Conservation (phyloP, 2,113 vertebrate genomes). For the Cheirogaleus medius region DNA sequence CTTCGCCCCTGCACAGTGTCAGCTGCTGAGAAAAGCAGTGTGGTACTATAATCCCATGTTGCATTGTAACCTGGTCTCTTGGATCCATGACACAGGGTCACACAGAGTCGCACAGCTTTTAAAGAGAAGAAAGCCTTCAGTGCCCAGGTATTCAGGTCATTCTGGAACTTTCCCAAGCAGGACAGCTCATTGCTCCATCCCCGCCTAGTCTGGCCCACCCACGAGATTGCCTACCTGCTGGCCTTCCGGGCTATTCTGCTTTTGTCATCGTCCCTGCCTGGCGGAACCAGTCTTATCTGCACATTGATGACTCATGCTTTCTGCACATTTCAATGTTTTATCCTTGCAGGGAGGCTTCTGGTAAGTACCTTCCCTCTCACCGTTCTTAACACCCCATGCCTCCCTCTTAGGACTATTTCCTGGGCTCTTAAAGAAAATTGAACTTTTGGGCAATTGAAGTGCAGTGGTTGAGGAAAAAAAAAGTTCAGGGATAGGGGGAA, state of each 20-base stretch:
- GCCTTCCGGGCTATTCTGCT: neutral
- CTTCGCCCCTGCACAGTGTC: neutral
- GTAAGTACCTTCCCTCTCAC: constrained; percentile 58
- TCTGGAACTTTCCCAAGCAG: constrained; percentile 9
- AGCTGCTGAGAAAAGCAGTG: neutral
- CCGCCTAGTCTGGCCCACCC: neutral
- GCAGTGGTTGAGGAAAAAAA: neutral
- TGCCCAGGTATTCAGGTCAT: neutral
- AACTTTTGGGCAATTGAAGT: constrained; percentile 57
- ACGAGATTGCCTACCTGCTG: neutral
- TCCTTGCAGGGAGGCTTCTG: constrained; percentile 54
- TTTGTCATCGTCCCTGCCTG: constrained; percentile 6
- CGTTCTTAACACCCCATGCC: constrained; percentile 50
- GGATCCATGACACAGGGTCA: neutral
- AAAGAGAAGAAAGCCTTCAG: neutral
- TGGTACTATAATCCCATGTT: accelerated
- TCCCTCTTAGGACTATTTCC: constrained; percentile 59
- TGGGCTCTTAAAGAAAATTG: constrained; percentile 70
- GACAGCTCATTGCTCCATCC: neutral
- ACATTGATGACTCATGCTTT: constrained; percentile 60
- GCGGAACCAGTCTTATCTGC: constrained; percentile 1
- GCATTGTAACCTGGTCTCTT: neutral
- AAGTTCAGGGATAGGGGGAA: neutral
- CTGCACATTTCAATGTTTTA: constrained; percentile 62
- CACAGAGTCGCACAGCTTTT: neutral